Base-by-base conservation (phyloP, 2,888 invertebrate genomes). In the Drosophila vallismaia region DNA sequence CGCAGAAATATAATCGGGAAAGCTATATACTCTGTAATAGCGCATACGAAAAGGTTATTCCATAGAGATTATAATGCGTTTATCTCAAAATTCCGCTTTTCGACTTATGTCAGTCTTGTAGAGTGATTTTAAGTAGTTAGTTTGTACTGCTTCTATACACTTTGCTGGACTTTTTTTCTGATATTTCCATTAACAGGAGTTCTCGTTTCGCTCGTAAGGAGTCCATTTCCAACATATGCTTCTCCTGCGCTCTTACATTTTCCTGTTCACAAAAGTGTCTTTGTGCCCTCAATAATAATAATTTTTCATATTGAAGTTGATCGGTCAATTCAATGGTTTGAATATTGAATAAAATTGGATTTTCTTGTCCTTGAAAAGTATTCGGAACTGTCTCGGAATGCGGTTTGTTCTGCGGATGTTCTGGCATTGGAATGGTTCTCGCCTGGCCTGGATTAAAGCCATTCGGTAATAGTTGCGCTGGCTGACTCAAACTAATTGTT, bases 191-290 rank as follows among this genome's bases (percentile, higher is more conserved):
- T 4, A 24, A 42, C 1, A 57, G 29, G 0, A 57, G 5, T 24
- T 57, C 40, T 6, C 40, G 57, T 10, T 52, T 57, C 7, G 52
- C 57, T 3, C 40, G 40, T 5, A 57, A 12, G 2, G 40, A 52
- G 40, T 51, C 29, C 57, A 57, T 57, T 57, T 57, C 52, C 40
- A 40, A 19, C 29, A 19, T 6, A 9, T 57, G 57, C 7, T 31
- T 57, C 12, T 57, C 57, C 40, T 51, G 57, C 0, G 57, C 57
- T 12, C 57, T 29, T 24, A 42, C 9, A 8, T 51, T 57, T 40
- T 57, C 57, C 29, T 57, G 57, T 4, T 57, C 57, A 24, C 52
- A 52, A 8, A 57, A 57, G 2, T 1, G 9, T 2, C 57, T 52
- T 12, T 57, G 57, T 5, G 40, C 40, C 28, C 52, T 51, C 3